Evolutionary conservation across 1,140 invertebrate genomes (phyloP).

Genomic region (Drosophila kohkoa): DNA sequence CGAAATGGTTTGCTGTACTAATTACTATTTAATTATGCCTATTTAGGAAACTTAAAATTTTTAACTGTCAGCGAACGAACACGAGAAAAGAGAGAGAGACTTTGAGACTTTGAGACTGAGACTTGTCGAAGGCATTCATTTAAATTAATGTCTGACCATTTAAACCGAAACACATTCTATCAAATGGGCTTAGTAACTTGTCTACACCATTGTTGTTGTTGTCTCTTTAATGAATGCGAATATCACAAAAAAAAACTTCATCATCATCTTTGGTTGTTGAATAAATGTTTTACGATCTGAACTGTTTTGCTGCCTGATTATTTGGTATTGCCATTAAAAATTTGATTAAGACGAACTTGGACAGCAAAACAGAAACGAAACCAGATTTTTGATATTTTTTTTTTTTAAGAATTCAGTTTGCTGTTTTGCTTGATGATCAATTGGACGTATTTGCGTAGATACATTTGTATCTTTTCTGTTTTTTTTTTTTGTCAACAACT

Average conservation of each 20-base stretch:
- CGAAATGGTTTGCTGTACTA: slow-evolving; percentile 32
- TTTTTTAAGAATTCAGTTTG: slow-evolving; percentile 23
- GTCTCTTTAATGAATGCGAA: slow-evolving; percentile 63
- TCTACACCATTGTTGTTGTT: slow-evolving; percentile 18
- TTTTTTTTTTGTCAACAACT: slow-evolving; percentile 13
- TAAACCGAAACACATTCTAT: slow-evolving; percentile 58
- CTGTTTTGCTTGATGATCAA: slow-evolving; percentile 57
- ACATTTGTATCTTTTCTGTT: slow-evolving; percentile 7
- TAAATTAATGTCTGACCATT: slow-evolving; percentile 65
- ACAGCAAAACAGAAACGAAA: slow-evolving; percentile 50
- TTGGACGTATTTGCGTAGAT: slow-evolving; percentile 54
- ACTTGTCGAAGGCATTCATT: slow-evolving; percentile 32
- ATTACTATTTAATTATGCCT: slow-evolving; percentile 64
- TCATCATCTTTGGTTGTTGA: slow-evolving; percentile 32
- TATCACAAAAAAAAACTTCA: slow-evolving; percentile 34
- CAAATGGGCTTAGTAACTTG: slow-evolving; percentile 33
- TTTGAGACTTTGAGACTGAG: not conserved
- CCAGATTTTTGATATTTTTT: slow-evolving; percentile 55
- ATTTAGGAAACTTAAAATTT: slow-evolving; percentile 50
- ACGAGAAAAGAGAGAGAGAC: slow-evolving; percentile 1
- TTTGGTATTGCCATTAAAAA: slow-evolving; percentile 42
- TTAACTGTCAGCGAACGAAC: slow-evolving; percentile 36
- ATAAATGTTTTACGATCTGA: slow-evolving; percentile 70
- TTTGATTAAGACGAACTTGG: slow-evolving; percentile 67
- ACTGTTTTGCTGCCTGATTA: slow-evolving; percentile 53